phyloP scores from a whole-genome alignment of 2,888 invertebrate species.

The Lathronympha strigana region DNA sequence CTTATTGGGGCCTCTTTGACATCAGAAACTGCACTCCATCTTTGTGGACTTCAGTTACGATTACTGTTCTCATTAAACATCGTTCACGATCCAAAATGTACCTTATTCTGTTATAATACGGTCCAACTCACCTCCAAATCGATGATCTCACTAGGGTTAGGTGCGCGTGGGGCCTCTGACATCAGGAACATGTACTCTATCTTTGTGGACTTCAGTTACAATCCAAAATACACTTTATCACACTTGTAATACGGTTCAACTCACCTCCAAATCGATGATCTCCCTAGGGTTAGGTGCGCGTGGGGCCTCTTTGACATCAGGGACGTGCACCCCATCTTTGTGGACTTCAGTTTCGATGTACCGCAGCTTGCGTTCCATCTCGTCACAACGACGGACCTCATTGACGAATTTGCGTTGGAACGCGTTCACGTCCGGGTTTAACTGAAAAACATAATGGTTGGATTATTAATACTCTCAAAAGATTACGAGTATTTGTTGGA shows the following conservation, averaged over 20 bases:
- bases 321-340: constrained; percentile 92
- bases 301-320: constrained; percentile 89
- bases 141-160: constrained; percentile 93
- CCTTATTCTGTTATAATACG: not conserved
- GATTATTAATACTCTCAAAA: not conserved
- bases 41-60: constrained; percentile 93
- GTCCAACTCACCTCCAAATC: constrained; percentile 89
- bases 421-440: constrained; percentile 93
- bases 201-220: constrained; percentile 93
- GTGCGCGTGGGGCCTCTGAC: constrained; percentile 90
- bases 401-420: constrained; percentile 97
- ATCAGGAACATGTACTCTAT: constrained; percentile 90
- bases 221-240: constrained; percentile 56
- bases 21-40: constrained; percentile 92
- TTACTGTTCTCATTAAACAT: no score
- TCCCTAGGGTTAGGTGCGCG: constrained; percentile 92
- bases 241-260: constrained; percentile 30
- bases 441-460: constrained; percentile 75
- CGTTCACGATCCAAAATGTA: constrained; percentile 66
- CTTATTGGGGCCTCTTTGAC: constrained; percentile 90
- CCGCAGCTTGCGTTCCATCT: constrained; percentile 94
- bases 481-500: not conserved
- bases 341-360: constrained; percentile 94
- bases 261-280: constrained; percentile 94
- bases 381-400: constrained; percentile 95